Conservation (phyloP, 2,113 vertebrate species). For the Orycteropus afer region DNA sequence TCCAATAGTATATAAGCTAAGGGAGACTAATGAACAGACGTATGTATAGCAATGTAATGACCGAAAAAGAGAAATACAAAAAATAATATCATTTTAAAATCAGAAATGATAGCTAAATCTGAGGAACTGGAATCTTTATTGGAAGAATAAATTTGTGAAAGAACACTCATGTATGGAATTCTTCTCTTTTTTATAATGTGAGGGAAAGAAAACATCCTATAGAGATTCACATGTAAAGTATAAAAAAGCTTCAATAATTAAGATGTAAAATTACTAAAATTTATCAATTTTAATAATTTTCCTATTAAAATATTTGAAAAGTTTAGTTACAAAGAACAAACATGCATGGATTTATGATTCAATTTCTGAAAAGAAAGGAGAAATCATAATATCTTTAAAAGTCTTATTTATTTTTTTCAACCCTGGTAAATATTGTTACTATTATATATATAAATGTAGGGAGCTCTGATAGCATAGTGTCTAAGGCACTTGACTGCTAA, state of each 20-base stretch:
- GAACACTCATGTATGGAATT: background rate
- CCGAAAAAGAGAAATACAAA: background rate
- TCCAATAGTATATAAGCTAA: background rate
- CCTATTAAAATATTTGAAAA: background rate
- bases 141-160: background rate
- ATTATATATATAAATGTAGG: conserved; percentile 59
- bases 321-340: background rate
- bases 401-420: background rate
- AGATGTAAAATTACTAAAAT: background rate
- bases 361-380: conserved; percentile 25
- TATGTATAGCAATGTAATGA: background rate
- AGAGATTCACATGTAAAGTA: background rate
- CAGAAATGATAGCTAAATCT: background rate
- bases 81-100: background rate
- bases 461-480: too few relatives aligned
- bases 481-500: too few relatives aligned
- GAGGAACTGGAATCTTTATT: background rate
- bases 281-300: background rate
- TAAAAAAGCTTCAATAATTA: background rate
- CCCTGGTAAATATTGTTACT: conserved; percentile 18
- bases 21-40: background rate
- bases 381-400: background rate
- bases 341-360: background rate
- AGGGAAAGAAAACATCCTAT: background rate
- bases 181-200: background rate